These are phyloP conservation scores for Protophormia terraenovae DNA, from an alignment of 2,888 invertebrate species.

Conservation along the genomic window DNA sequence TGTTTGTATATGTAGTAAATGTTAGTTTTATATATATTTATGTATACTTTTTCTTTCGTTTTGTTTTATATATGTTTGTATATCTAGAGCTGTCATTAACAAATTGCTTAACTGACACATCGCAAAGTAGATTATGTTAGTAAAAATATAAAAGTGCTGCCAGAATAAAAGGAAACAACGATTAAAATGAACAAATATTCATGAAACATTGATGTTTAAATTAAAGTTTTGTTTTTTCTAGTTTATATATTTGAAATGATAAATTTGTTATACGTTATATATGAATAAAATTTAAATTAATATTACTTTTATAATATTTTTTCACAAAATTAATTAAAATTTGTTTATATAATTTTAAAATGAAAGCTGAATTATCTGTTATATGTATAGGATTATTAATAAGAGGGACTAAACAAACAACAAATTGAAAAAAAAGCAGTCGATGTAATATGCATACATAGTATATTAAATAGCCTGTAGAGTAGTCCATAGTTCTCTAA, in stretches of 20 bases:
- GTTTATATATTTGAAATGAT: neutral
- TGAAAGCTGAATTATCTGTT: too few species aligned
- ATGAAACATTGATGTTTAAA: neutral
- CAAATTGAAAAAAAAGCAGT: too few species aligned
- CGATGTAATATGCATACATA: too few species aligned
- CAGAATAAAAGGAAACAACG: slow-evolving; percentile 1
- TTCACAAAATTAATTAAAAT: too few species aligned
- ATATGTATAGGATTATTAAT: too few species aligned
- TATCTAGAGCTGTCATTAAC: slow-evolving; percentile 58
- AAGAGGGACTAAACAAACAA: too few species aligned
- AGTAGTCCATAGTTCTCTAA: too few species aligned
- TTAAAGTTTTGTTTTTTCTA: neutral
- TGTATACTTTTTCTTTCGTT: neutral
- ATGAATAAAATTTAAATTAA: too few species aligned
- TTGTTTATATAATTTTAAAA: too few species aligned
- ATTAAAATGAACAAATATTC: neutral
- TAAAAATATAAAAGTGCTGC: slow-evolving; percentile 13
- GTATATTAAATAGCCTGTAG: too few species aligned
- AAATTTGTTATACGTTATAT: too few species aligned
- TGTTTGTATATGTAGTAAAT: neutral
- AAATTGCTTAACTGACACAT: slow-evolving; percentile 66
- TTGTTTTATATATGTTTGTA: neutral
- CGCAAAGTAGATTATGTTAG: slow-evolving; percentile 51
- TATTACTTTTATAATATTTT: too few species aligned
- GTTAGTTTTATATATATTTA: neutral